Conservation (phyloP, 2,888 invertebrate genomes). For the Steinernema scapterisci region DNA sequence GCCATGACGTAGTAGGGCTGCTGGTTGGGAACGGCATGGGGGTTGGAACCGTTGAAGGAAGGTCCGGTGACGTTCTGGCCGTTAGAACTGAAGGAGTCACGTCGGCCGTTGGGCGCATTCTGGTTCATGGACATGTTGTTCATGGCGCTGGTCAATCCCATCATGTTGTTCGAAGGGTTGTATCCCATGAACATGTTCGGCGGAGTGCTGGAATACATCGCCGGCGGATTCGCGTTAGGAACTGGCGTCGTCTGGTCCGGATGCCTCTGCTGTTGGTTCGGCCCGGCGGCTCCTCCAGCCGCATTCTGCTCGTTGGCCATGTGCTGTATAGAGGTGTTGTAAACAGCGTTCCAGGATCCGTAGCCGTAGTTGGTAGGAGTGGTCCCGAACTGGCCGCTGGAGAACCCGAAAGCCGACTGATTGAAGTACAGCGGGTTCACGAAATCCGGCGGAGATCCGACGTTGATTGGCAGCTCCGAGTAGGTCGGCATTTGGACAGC, state of each 20-base stretch:
- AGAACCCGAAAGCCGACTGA: constrained; percentile 21
- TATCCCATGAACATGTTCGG: constrained; percentile 33
- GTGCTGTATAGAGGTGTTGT: constrained; percentile 29
- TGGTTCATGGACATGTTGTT: constrained; percentile 37
- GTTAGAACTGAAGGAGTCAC: constrained; percentile 41
- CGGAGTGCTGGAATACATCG: constrained; percentile 44
- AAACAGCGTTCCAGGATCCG: constrained; percentile 48
- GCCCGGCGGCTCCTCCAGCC: background rate
- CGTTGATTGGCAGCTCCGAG: background rate
- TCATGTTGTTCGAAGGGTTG: constrained; percentile 18
- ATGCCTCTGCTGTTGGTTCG: background rate
- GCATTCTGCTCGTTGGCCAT: background rate
- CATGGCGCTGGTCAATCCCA: constrained; percentile 39
- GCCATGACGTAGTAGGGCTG: constrained; percentile 39
- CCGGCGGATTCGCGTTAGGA: background rate
- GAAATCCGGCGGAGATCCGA: constrained; percentile 12
- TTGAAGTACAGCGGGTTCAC: constrained; percentile 12
- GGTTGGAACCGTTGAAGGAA: constrained; percentile 29
- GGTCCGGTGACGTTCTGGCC: constrained; percentile 34
- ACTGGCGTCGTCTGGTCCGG: constrained; percentile 14
- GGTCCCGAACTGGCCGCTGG: constrained; percentile 43
- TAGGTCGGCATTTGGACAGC: background rate
- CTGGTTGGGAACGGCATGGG: constrained; percentile 35
- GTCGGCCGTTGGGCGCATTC: constrained; percentile 26
- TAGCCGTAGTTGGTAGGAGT: constrained; percentile 52